Evolutionary conservation across 2,888 invertebrate species (phyloP).

Genomic region (Craniophora ligustri): DNA sequence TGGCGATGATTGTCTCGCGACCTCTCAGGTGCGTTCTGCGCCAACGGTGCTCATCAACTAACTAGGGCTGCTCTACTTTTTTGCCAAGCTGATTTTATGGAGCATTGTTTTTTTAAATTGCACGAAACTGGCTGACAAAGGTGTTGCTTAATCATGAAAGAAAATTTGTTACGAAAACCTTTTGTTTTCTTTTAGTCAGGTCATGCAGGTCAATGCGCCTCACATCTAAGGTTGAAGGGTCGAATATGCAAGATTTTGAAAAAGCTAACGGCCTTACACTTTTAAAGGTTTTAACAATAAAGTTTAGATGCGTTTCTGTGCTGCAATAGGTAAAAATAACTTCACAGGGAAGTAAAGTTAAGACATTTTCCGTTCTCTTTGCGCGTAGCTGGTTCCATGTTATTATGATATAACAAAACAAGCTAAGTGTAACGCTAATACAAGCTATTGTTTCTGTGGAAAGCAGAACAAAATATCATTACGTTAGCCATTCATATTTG

Average conservation of each 20-base stretch:
- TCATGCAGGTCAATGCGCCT: constrained; percentile 23
- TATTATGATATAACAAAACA: constrained; percentile 57
- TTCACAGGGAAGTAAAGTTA: constrained; percentile 54
- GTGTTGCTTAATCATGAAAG: constrained; percentile 67
- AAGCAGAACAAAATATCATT: constrained; percentile 59
- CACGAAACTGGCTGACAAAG: constrained; percentile 42
- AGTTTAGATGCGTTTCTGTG: background rate
- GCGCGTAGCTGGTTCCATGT: constrained; percentile 10
- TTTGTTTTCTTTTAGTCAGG: constrained; percentile 61
- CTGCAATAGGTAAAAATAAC: constrained; percentile 11
- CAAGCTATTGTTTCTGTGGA: constrained; percentile 67
- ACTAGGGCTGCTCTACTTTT: constrained; percentile 81
- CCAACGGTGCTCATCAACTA: constrained; percentile 76
- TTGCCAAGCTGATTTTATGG: constrained; percentile 76
- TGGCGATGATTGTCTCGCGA: constrained; percentile 55
- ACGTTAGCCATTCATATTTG: constrained; percentile 35
- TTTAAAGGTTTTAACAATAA: background rate
- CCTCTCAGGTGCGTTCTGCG: constrained; percentile 72
- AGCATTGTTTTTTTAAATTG: constrained; percentile 76
- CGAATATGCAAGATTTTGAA: background rate
- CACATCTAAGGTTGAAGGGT: background rate
- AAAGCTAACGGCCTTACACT: background rate
- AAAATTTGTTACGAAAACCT: constrained; percentile 69
- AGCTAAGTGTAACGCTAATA: constrained; percentile 60
- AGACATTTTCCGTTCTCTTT: constrained; percentile 42